Evolutionary conservation across 1,140 invertebrate genomes (phyloP), one percentile per base, ranked within the genome.

Genomic region (Hermetia illucens): DNA sequence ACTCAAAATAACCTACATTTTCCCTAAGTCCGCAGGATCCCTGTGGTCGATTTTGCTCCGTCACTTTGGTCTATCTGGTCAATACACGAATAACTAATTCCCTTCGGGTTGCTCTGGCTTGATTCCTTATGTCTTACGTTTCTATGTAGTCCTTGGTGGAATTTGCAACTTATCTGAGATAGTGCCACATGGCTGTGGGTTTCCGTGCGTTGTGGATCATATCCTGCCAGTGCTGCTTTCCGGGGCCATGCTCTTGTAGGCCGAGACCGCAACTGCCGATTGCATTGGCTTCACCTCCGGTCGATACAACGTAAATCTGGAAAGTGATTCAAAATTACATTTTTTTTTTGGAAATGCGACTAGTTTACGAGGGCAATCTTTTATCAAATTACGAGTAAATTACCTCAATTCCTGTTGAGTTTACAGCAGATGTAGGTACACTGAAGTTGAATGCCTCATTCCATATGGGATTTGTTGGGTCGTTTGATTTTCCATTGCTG

Each of bases 371-470:
- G 9, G 20, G 15, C 10, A 32, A 32, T 32, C 5, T 32, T 32
- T 32, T 13, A 36, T 34, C 24, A 25, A 25, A n/a, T n/a, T 12
- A 19, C 9, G 9, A 19, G 20, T n/a, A 13, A 9, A 44, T 56
- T 61, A 85, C 82, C 72, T 87, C 82, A 48, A 87, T 71, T 29
- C 79, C 77, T 43, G 79, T 74, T 45, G 73, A 70, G 25, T 74
- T 66, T 3, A 86, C 61, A 48, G 71, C 71, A 24, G 67, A 64
- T 4, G 81, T 73, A 33, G 80, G 65, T 47, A 92, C 69, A 58
- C 89, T 92, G 59, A 94, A 95, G 10, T 83, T 79, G 45, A 93
- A 75, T 4, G 87, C 86, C 61, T 95, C 89, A 59, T 94, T 93
- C 83, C 92, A 95, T 6, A 90, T 80, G n/a, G 90, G 89, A 66